phyloP scores from a whole-genome alignment of 2,888 invertebrate genomes.

The Zygaena filipendulae region DNA sequence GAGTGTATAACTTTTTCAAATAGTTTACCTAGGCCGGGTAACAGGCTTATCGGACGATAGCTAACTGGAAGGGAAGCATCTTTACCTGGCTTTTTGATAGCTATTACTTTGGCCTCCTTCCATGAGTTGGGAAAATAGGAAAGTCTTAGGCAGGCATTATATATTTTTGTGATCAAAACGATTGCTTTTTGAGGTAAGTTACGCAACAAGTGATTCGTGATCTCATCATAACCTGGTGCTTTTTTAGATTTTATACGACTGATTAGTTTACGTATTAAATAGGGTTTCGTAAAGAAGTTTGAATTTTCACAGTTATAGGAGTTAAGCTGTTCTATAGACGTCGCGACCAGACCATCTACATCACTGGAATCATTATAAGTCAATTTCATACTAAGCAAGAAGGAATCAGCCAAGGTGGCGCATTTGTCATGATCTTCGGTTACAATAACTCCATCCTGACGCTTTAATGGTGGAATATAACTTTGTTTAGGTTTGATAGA shows the following conservation, averaged over 20 bases:
- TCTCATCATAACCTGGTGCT: background rate
- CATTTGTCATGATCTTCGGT: no score
- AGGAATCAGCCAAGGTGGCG: no score
- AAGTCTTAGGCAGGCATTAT: conserved; percentile 5
- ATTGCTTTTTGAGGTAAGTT: conserved; percentile 7
- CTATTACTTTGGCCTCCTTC: conserved; percentile 7
- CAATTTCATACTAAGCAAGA: no score
- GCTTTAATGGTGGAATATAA: no score
- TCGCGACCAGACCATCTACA: no score
- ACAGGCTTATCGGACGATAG: conserved; percentile 12
- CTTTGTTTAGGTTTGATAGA: no score
- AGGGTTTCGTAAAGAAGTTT: no score
- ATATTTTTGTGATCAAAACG: conserved; percentile 6
- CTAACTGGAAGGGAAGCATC: conserved; percentile 1
- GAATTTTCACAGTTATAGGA: no score
- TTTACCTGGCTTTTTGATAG: conserved; percentile 7
- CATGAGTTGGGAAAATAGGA: conserved; percentile 7
- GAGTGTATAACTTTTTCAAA: conserved; percentile 8
- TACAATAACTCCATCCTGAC: no score
- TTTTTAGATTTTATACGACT: background rate
- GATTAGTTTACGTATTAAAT: no score
- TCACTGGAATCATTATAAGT: no score
- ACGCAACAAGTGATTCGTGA: background rate
- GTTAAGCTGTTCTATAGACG: no score
- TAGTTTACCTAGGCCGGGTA: conserved; percentile 8